Conservation (phyloP, 2,797 vertebrate genomes). For the Sebastes jordani region DNA sequence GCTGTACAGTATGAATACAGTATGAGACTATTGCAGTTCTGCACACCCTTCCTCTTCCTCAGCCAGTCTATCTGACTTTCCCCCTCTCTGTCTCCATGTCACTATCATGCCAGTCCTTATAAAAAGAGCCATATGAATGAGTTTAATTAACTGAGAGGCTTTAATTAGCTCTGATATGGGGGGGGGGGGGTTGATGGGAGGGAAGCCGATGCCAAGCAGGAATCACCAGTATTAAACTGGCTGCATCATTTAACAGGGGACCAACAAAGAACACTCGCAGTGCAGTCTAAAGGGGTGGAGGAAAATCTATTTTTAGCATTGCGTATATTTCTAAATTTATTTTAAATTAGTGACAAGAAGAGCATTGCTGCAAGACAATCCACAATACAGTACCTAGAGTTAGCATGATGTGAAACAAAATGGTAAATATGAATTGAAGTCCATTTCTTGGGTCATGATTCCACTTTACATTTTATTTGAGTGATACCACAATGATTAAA, state of each 20-base stretch:
- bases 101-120: constrained; percentile 25
- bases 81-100: constrained; percentile 24
- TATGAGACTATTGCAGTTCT: background rate
- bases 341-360: background rate
- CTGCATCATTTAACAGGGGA: constrained; percentile 14
- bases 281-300: background rate
- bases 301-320: constrained; percentile 42
- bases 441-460: background rate
- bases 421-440: background rate
- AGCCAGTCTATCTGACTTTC: background rate
- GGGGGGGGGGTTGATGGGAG: constrained; percentile 14
- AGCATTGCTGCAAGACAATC: background rate
- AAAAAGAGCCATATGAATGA: constrained; percentile 45
- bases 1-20: background rate
- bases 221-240: constrained; percentile 40
- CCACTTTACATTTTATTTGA: background rate
- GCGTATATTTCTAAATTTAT: background rate
- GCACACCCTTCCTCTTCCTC: background rate
- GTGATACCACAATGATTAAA: background rate
- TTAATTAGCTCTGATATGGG: constrained; percentile 53
- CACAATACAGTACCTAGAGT: background rate
- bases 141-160: constrained; percentile 65
- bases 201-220: constrained; percentile 8
- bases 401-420: background rate
- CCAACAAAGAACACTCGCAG: constrained; percentile 16